A percentile compares a stretch with the other conserved stretches of the same genome.
phyloP scores from a whole-genome alignment of 1,140 invertebrate species.

The Drosophila pruinosa region DNA sequence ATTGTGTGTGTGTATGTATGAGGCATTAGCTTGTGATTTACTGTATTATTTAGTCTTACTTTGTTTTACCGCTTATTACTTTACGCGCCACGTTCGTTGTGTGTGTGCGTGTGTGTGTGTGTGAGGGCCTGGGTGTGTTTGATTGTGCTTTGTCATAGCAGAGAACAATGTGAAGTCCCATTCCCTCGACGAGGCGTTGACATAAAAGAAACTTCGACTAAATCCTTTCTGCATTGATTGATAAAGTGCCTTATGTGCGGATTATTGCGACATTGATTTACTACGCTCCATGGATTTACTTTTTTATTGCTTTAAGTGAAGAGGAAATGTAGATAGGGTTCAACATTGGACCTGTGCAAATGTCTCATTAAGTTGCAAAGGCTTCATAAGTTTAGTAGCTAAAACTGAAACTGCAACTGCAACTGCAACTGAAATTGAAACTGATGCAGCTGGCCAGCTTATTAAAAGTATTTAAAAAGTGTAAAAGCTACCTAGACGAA shows the following conservation, averaged over 20 bases:
- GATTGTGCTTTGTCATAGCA: conserved; percentile 47
- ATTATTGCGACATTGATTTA: conserved; percentile 79
- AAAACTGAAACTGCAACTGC: neutral
- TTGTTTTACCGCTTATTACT: conserved; percentile 80
- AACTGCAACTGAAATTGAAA: neutral
- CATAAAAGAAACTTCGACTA: conserved; percentile 66
- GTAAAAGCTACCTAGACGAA: conserved; percentile 27
- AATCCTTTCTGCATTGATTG: conserved; percentile 81
- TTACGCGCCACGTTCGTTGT: conserved; percentile 23
- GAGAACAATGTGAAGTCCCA: neutral
- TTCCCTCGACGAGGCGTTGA: conserved; percentile 56
- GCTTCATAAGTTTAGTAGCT: neutral
- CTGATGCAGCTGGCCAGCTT: neutral
- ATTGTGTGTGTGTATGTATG: conserved; percentile 40
- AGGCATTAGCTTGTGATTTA: conserved; percentile 78
- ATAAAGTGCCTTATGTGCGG: conserved; percentile 79
- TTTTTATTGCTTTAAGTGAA: conserved; percentile 19
- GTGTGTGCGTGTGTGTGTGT: conserved; percentile 5
- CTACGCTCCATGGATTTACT: conserved; percentile 61
- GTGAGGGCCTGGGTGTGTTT: conserved; percentile 19
- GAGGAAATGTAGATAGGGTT: neutral
- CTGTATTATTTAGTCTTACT: conserved; percentile 80
- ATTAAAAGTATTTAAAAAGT: conserved; percentile 46
- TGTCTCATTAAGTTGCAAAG: conserved; percentile 4
- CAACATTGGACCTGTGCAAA: neutral